Conservation (phyloP, 2,888 invertebrate genomes). For the Sabatieria punctata region DNA sequence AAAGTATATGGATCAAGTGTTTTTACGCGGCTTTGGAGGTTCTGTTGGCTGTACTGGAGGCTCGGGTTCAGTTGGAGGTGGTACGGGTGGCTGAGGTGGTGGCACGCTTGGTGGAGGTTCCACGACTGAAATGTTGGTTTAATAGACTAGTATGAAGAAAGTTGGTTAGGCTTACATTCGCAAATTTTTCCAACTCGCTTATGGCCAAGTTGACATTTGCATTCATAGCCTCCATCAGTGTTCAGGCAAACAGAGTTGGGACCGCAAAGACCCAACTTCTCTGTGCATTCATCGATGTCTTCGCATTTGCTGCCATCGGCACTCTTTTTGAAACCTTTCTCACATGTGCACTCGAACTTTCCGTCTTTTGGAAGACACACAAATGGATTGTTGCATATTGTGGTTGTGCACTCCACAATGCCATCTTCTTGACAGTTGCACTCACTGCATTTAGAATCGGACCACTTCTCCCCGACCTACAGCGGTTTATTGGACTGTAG, state of each 20-base stretch:
- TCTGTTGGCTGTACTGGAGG: too few species aligned
- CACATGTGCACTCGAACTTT: neutral
- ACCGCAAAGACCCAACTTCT: neutral
- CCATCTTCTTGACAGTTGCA: neutral
- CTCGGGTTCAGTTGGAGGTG: too few species aligned
- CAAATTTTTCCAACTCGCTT: neutral
- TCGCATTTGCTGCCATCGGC: neutral
- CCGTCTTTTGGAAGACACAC: neutral
- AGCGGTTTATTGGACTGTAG: neutral
- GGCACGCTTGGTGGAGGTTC: too few species aligned
- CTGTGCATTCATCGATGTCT: neutral
- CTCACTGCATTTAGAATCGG: neutral
- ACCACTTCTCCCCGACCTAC: neutral
- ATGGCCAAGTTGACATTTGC: neutral
- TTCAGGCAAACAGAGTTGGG: neutral
- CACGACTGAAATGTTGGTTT: too few species aligned
- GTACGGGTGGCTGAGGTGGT: too few species aligned
- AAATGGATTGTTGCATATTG: neutral
- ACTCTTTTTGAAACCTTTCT: neutral
- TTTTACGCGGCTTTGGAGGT: too few species aligned
- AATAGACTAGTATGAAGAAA: too few species aligned
- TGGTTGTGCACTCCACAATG: neutral
- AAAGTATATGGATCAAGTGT: neutral
- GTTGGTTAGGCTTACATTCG: too few species aligned
- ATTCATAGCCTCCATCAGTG: neutral